Base-by-base conservation (phyloP, 2,888 invertebrate genomes). In the Drosophila leonis region DNA sequence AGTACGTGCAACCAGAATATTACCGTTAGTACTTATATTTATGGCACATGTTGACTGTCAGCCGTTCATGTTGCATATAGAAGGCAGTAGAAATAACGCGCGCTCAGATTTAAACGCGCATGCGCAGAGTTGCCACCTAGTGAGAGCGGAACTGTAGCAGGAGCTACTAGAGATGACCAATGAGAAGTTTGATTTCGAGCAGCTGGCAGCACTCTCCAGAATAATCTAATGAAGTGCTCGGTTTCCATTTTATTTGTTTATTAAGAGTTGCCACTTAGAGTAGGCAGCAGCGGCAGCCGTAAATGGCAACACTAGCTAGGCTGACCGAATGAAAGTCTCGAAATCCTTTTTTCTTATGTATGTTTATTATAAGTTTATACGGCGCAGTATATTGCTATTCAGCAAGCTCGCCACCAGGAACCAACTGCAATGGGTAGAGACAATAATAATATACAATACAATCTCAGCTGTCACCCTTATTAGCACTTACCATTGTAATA, bases 401-500 rank as follows among this genome's bases (percentile, higher is more conserved):
- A 0, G 96, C 96, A 94, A 96, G 95, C 87, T 96, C 96, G 6
- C 96, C 96, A 75, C 96, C 96, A 71, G 96, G 96, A 67, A 97
- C 96, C 83, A 97, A 93, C 96, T 96, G 92, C 56, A 95, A 95
- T 12, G 20, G 49, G 5, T 37, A 12, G 15, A 27, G 8, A 35
- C 8, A n/a, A 24, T n/a, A 37, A 9, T 35, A 48, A 35, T 37
- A 10, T 12, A 18, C 18, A 15, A 9, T 6, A 31, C 1, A 12
- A 9, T 18, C 8, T 6, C 7, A 54, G 24, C 27, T 37, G 10
- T 35, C n/a, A 5, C 0, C 4, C 4, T 3, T 7, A 1, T 4
- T 1, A 8, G 0, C 15, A 70, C 72, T 70, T 91, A 97, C 97
- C 99, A 99, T 99, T 24, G 99, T 99, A 72, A 99, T 99, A 92